A percentile compares a stretch with the other conserved stretches of the same genome.
Conservation (phyloP, 1,140 invertebrate species). For the Diorhabda elongata region DNA sequence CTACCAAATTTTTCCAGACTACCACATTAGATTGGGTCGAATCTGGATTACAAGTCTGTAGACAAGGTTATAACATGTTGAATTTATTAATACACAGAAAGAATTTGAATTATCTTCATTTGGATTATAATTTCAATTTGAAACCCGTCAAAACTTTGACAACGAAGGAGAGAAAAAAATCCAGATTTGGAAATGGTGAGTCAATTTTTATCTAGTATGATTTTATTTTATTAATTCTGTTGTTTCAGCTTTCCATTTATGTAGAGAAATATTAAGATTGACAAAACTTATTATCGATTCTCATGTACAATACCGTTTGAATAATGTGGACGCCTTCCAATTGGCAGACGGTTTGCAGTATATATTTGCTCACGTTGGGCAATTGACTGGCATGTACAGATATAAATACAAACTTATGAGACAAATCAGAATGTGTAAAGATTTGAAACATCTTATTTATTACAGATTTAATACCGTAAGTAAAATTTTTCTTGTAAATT, state of each 20-base stretch:
- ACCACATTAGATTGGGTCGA: conserved; percentile 99
- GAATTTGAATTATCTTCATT: conserved; percentile 98
- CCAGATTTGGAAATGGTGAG: conserved; percentile 95
- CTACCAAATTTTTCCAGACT: conserved; percentile 99
- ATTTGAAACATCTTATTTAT: conserved; percentile 98
- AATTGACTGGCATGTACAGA: conserved; percentile 99
- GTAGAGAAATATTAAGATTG: conserved; percentile 94
- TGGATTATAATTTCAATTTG: conserved; percentile 99
- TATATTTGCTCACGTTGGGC: conserved; percentile 98
- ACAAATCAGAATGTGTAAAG: conserved; percentile 99
- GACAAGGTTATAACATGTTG: conserved; percentile 99
- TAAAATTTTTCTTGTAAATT: conserved; percentile 19
- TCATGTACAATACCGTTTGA: conserved; percentile 97
- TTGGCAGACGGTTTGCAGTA: conserved; percentile 98
- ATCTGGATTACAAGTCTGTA: conserved; percentile 94
- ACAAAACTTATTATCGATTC: conserved; percentile 99
- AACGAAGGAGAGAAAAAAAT: conserved; percentile 99
- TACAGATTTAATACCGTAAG: conserved; percentile 98
- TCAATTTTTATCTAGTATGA: background rate
- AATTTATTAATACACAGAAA: conserved; percentile 98
- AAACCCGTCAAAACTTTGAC: conserved; percentile 99
- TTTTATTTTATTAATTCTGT: conserved; percentile 4
- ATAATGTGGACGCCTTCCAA: conserved; percentile 99
- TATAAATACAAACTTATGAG: conserved; percentile 99
- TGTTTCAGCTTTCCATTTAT: conserved; percentile 90